A percentile compares a stretch with the other conserved stretches of the same genome.
These are phyloP conservation scores for Nylanderia fulva DNA, from an alignment of 1,140 invertebrate species.

Conservation along the genomic window DNA sequence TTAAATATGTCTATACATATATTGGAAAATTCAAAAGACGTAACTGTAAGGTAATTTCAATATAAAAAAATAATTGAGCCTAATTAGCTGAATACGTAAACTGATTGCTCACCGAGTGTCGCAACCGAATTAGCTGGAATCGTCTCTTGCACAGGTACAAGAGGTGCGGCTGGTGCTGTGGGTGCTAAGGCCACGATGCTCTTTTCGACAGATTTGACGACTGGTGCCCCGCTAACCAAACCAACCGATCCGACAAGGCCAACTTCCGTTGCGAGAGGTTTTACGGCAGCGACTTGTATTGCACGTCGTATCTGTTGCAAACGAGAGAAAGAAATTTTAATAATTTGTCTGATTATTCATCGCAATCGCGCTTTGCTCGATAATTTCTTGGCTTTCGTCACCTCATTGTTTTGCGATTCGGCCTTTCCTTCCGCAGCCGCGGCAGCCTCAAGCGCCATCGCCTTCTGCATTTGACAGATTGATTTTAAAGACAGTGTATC, in stretches of 20 bases:
- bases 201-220: slow-evolving; percentile 14
- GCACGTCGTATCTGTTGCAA: slow-evolving; percentile 7
- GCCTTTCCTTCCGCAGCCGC: neutral
- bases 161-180: too few relatives aligned
- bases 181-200: neutral
- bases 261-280: neutral
- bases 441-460: neutral
- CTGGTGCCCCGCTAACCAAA: neutral
- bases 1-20: too few relatives aligned
- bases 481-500: slow-evolving; percentile 30
- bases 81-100: too few relatives aligned
- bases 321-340: neutral
- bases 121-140: neutral
- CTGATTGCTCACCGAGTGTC: slow-evolving; percentile 39
- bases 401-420: slow-evolving; percentile 36
- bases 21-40: too few relatives aligned
- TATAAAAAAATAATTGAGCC: too few relatives aligned
- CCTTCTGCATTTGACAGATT: slow-evolving; percentile 50
- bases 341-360: neutral
- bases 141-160: neutral
- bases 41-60: too few relatives aligned
- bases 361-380: neutral
- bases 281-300: neutral
- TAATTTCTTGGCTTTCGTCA: neutral
- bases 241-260: neutral